A percentile compares a stretch with the other conserved stretches of the same genome.
Conservation (phyloP, 2,113 vertebrate species). For the Oreocharis arfaki region DNA sequence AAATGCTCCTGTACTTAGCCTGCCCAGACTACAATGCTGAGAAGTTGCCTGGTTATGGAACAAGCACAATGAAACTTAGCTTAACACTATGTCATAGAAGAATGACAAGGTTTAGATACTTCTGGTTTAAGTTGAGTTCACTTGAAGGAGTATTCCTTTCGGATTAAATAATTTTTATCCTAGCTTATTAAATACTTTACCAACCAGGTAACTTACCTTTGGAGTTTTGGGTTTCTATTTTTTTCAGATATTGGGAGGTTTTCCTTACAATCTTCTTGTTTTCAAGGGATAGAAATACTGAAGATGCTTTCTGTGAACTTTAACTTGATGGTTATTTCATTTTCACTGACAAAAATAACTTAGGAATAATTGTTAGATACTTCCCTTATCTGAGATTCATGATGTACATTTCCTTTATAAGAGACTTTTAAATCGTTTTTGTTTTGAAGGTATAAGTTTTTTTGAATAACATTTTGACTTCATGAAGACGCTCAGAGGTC, state of each 20-base stretch:
- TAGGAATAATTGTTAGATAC: not conserved
- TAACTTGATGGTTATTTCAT: not conserved
- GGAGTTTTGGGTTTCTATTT: not conserved
- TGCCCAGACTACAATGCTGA: fast-evolving
- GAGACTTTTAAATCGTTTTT: not conserved
- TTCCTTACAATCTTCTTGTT: not conserved
- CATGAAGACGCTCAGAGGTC: not conserved
- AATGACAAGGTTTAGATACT: not conserved
- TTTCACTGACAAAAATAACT: not conserved
- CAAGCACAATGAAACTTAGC: not conserved
- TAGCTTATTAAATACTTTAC: not conserved
- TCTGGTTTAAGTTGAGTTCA: not conserved
- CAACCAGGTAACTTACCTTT: not conserved
- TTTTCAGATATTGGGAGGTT: not conserved
- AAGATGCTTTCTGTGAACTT: not conserved
- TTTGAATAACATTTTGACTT: not conserved
- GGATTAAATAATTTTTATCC: not conserved
- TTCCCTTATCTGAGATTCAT: not conserved
- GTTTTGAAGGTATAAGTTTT: not conserved
- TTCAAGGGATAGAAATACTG: not conserved
- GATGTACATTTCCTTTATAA: not conserved
- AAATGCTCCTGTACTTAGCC: not conserved
- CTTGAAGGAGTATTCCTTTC: not conserved
- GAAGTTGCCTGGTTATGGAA: not conserved
- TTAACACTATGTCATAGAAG: not conserved